phyloP scores from a whole-genome alignment of 2,113 vertebrate genomes.

The Hepsetus odoe region DNA sequence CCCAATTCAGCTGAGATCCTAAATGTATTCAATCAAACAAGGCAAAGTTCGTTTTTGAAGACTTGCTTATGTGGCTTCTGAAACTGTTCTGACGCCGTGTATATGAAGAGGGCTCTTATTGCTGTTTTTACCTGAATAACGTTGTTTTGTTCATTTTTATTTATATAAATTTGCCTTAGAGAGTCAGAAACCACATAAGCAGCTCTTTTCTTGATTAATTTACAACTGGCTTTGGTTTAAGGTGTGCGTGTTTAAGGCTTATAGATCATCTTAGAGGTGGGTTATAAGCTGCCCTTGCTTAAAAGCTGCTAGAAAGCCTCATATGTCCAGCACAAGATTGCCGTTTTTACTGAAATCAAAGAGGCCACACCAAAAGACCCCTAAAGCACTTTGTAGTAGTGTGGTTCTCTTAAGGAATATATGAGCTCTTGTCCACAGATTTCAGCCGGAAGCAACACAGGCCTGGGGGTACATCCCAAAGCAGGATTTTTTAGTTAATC shows the following conservation, averaged over 20 bases:
- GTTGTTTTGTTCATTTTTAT: not conserved
- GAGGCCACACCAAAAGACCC: constrained; percentile 19
- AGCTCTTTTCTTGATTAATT: not conserved
- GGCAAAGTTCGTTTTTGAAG: no score
- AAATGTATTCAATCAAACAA: no score
- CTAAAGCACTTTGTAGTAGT: constrained; percentile 1
- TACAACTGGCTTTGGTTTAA: not conserved
- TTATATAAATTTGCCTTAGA: not conserved
- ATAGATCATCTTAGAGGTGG: not conserved
- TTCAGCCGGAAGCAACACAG: constrained; percentile 17
- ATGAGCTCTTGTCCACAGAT: constrained; percentile 1
- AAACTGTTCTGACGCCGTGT: no score
- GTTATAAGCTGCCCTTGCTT: not conserved
- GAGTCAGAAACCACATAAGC: not conserved
- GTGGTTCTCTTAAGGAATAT: no score
- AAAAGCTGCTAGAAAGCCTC: not conserved
- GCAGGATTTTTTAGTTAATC: constrained; percentile 1
- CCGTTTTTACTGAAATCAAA: constrained; percentile 19
- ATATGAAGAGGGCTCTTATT: no score
- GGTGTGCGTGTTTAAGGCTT: not conserved
- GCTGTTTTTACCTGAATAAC: not conserved
- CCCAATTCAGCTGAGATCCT: no score
- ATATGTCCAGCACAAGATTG: not conserved
- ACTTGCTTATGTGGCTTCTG: no score
- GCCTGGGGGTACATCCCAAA: not conserved